Percentiles rank a stretch among this genome's conserved stretches.
Evolutionary conservation across 2,888 invertebrate species (phyloP).

Genomic region (Alsophila aescularia): DNA sequence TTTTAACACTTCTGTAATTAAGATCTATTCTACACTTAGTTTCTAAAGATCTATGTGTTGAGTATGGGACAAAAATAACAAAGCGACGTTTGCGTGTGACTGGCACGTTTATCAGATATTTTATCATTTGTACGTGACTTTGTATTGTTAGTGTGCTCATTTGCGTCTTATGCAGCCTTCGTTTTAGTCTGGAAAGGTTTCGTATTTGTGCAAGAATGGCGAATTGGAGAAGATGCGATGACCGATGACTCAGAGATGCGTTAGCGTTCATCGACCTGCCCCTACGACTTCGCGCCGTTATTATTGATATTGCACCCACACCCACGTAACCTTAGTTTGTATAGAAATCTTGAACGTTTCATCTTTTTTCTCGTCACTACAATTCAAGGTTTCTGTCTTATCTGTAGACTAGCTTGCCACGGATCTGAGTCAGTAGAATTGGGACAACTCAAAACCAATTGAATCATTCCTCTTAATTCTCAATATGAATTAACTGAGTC

Average conservation of each 20-base stretch:
- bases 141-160: conserved; percentile 47
- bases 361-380: not conserved
- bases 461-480: conserved; percentile 54
- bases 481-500: conserved; percentile 57
- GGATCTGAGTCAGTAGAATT: conserved; percentile 2
- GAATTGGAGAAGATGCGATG: conserved; percentile 56
- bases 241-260: conserved; percentile 67
- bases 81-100: conserved; percentile 46
- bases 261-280: conserved; percentile 72
- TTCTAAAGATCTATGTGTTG: not conserved
- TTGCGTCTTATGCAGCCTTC: conserved; percentile 39
- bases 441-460: conserved; percentile 29
- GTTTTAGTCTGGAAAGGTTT: conserved; percentile 18
- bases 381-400: not conserved
- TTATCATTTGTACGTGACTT: conserved; percentile 53
- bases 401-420: too few species aligned
- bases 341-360: conserved; percentile 12
- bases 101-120: conserved; percentile 40
- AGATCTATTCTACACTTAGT: not conserved
- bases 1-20: not conserved
- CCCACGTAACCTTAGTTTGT: conserved; percentile 24
- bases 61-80: conserved; percentile 30
- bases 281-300: conserved; percentile 61
- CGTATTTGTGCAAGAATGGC: conserved; percentile 31
- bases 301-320: conserved; percentile 55